Base-by-base conservation (phyloP, 2,113 vertebrate species). In the Muscicapa adusta region DNA sequence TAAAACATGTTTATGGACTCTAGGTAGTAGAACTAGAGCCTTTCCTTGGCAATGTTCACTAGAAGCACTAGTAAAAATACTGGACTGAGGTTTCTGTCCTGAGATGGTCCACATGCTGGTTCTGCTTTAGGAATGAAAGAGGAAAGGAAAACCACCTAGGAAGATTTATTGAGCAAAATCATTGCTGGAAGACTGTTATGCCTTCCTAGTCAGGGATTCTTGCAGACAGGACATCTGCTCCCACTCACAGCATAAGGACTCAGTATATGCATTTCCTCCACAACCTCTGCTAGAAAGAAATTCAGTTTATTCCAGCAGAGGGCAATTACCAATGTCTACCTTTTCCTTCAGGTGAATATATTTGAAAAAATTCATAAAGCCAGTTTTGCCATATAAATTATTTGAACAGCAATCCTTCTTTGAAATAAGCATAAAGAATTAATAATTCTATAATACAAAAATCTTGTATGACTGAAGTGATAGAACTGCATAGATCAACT, bases 1-100 rank as follows among this genome's bases (percentile, higher is more conserved):
- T 75, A 91, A 95, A 92, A 78, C 29, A 34, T 34, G 79, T 68
- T 90, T 63, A 94, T 65, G 62, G 80, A 93, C 56, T 86, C 38
- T 14, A 86, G 67, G 67, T 68, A 90, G 54, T 11, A 84, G 28
- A 93, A 23, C 71, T 76, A 90, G 87, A 91, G 92, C 51, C 79
- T 25, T 75, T 90, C 65, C 76, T 68, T 90, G 56, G 51, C 79
- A 93, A 53, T 4, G 28, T 28, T 79, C 50, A 81, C 57, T 57
- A 75, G 61, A 47, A 77, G 76, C 68, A 72, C 67, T 23, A 77
- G 24, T 58, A 80, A 88, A 95, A 93, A 45, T 48, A 61, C 47
- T 50, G 38, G 12, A 82, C 4, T 56, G 82, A 76, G n/a, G 56
- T 31, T 94, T 86, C 75, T 85, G 51, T 83, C 78, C 63, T 91